Base-by-base conservation (phyloP, 2,888 invertebrate genomes). In the Chrysotoxum bicinctum region DNA sequence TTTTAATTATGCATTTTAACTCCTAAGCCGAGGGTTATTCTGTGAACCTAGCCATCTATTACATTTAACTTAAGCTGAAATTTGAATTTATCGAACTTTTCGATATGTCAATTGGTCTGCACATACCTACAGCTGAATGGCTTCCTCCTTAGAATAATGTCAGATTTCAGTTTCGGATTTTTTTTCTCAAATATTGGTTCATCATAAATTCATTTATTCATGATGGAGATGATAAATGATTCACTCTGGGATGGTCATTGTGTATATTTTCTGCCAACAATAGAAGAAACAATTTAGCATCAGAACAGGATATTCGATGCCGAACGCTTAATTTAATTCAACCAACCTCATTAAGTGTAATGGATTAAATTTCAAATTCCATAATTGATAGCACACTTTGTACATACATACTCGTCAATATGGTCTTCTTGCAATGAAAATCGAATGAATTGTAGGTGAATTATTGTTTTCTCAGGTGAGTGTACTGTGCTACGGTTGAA, bases 311-410 rank as follows among this genome's bases (percentile, higher is more conserved):
- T 68, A 84, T 68, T 72, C 52, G 60, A 66, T 68, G 60, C 80
- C 40, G 40, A 72, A 56, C 75, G 68, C 68, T 85, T 81, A 85
- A 73, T 85, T 76, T 81, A 80, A 85, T 80, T 85, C 75, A 80
- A 73, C 68, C 58, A 21, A 80, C 48, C 72, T 80, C 84, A 80
- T 85, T 85, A 76, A 26, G 54, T 48, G 68, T 85, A 85, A 81
- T 85, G 76, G 84, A 85, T 81, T 85, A 73, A 80, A 76, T 85
- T 81, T 76, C 80, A 85, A 50, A 80, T 76, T 81, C 73, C 72
- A 76, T 80, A 80, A 85, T 81, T 73, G 84, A 85, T 80, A 81
- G 66, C 70, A 84, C 66, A 26, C 7, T n/a, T n/a, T n/a, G n/a
- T 69, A 74, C 69, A 74, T 35, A 56, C 10, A 26, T 26, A 26